Percentiles rank a stretch among this genome's conserved stretches.
Conservation (phyloP, 2,888 invertebrate genomes). For the Pristionchus arcanus region DNA sequence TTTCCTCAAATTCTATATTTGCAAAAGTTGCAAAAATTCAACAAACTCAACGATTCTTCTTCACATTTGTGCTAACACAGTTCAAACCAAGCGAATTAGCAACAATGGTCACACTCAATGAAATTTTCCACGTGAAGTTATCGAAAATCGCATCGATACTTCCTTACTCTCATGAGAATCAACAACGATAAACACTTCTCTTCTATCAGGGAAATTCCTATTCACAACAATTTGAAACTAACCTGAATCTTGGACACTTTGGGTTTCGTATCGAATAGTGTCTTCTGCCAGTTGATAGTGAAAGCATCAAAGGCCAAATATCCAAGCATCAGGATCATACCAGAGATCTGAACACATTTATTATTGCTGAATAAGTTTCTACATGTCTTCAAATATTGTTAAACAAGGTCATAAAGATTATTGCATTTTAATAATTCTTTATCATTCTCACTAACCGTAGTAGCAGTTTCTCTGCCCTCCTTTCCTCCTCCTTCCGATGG, state of each 20-base stretch:
- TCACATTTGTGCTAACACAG: neutral
- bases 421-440: neutral
- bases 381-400: neutral
- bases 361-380: neutral
- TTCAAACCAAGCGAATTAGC: neutral
- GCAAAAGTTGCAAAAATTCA: neutral
- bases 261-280: conserved; percentile 84
- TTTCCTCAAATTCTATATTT: neutral
- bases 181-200: neutral
- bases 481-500: neutral
- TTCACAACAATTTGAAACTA: neutral
- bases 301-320: conserved; percentile 98
- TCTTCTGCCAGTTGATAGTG: conserved; percentile 98
- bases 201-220: neutral
- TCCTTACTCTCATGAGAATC: neutral
- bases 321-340: conserved; percentile 89
- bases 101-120: neutral
- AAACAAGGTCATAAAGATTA: too few relatives aligned
- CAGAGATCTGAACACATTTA: conserved; percentile 82
- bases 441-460: neutral
- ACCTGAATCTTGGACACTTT: conserved; percentile 74
- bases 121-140: neutral
- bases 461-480: conserved; percentile 44
- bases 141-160: neutral
- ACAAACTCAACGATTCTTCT: neutral